These are phyloP conservation scores for Planiliza haematocheilus DNA, from an alignment of 2,113 vertebrate species.

Conservation along the genomic window DNA sequence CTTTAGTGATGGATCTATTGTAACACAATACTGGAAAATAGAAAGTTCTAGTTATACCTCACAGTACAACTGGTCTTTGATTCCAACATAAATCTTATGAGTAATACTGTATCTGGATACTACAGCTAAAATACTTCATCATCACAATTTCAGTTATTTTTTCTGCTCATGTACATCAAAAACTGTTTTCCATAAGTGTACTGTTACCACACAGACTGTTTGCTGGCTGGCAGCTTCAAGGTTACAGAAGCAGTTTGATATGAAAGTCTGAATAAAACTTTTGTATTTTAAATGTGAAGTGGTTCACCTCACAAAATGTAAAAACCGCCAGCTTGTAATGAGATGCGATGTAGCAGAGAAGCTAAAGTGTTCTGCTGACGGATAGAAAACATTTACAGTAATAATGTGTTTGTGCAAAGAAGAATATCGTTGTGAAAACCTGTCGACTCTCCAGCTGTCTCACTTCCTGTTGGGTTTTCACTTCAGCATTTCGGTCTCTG, in stretches of 20 bases:
- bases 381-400: neutral
- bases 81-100: no score
- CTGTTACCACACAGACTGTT: neutral
- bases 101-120: no score
- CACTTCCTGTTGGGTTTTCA: neutral
- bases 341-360: conserved; percentile 6
- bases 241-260: neutral
- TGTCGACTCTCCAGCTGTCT: conserved; percentile 13
- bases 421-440: conserved; percentile 14
- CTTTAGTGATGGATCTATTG: no score
- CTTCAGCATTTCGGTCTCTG: conserved; percentile 2
- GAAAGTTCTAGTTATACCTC: no score
- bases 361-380: neutral
- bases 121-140: no score
- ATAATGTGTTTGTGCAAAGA: conserved; percentile 10
- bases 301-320: neutral
- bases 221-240: neutral
- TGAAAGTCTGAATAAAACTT: neutral
- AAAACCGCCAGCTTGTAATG: neutral
- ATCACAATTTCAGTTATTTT: no score
- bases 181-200: no score
- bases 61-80: no score
- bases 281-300: neutral
- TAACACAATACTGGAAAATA: no score
- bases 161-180: no score